These are phyloP conservation scores for Myrmecobius fasciatus DNA, from an alignment of 2,113 vertebrate species.

Conservation along the genomic window DNA sequence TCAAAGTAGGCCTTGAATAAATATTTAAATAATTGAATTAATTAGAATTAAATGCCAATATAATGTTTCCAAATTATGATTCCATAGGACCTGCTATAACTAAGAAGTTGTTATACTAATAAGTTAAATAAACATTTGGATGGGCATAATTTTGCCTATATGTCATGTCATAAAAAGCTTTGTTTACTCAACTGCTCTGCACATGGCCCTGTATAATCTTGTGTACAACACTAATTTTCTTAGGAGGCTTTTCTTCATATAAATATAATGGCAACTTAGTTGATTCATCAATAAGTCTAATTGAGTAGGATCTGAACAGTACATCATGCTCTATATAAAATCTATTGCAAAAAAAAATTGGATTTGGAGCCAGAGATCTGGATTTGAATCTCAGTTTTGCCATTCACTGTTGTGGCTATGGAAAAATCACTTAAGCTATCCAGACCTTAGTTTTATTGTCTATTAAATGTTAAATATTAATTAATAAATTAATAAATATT, in stretches of 20 bases:
- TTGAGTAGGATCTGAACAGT: not conserved
- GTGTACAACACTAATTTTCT: not conserved
- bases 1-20: not conserved
- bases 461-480: not conserved
- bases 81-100: not conserved
- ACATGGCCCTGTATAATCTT: not conserved
- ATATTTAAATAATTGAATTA: not conserved
- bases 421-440: not conserved
- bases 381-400: not conserved
- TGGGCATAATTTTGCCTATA: conserved; percentile 10
- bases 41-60: not conserved
- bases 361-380: not conserved
- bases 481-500: too few relatives aligned
- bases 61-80: not conserved
- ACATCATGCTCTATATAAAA: not conserved
- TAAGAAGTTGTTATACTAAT: conserved; percentile 18
- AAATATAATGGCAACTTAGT: not conserved
- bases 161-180: conserved; percentile 17
- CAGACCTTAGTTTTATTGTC: not conserved
- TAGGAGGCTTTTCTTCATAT: not conserved
- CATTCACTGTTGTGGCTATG: not conserved
- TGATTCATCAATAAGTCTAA: not conserved
- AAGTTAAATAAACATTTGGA: conserved; percentile 30
- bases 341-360: not conserved
- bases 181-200: not conserved